These are phyloP conservation scores for Pogonus chalceus DNA, from an alignment of 1,140 invertebrate species.

Conservation along the genomic window DNA sequence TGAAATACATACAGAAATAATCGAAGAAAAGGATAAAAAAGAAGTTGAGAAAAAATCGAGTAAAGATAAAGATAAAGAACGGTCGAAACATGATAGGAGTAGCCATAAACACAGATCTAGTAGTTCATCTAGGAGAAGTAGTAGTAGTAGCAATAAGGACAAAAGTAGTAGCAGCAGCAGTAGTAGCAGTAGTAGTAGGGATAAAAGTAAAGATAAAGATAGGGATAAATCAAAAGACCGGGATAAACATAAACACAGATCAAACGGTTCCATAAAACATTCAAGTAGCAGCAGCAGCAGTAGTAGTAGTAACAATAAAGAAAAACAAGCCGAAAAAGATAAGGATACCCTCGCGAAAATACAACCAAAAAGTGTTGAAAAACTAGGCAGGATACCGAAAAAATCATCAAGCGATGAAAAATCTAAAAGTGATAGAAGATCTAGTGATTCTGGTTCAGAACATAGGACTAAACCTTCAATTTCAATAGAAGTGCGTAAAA, in stretches of 20 bases:
- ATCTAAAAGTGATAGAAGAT: slow-evolving; percentile 39
- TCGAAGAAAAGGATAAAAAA: slow-evolving; percentile 22
- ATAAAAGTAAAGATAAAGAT: slow-evolving; percentile 23
- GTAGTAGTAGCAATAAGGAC: slow-evolving; percentile 23
- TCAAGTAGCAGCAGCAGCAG: slow-evolving; percentile 30
- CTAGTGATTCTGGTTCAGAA: slow-evolving; percentile 27
- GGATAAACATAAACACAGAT: slow-evolving; percentile 33
- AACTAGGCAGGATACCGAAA: slow-evolving; percentile 68
- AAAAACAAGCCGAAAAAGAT: slow-evolving; percentile 51
- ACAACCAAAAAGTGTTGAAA: slow-evolving; percentile 51
- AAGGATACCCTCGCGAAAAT: slow-evolving; percentile 56
- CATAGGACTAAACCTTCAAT: slow-evolving; percentile 63
- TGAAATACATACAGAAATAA: slow-evolving; percentile 14
- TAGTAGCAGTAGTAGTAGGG: slow-evolving; percentile 37
- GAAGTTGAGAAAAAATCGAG: slow-evolving; percentile 20
- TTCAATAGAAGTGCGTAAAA: slow-evolving; percentile 66
- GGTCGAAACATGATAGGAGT: slow-evolving; percentile 20
- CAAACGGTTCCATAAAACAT: slow-evolving; percentile 36
- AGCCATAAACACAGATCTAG: slow-evolving; percentile 29
- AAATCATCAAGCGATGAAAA: slow-evolving; percentile 38
- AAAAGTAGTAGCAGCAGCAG: slow-evolving; percentile 38
- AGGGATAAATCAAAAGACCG: slow-evolving; percentile 32
- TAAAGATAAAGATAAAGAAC: slow-evolving; percentile 15
- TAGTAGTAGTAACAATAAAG: slow-evolving; percentile 35
- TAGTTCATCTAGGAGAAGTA: slow-evolving; percentile 29